A percentile compares a stretch with the other conserved stretches of the same genome.
These are phyloP conservation scores for Cirrhinus molitorella DNA, from an alignment of 2,797 vertebrate species.

Conservation along the genomic window DNA sequence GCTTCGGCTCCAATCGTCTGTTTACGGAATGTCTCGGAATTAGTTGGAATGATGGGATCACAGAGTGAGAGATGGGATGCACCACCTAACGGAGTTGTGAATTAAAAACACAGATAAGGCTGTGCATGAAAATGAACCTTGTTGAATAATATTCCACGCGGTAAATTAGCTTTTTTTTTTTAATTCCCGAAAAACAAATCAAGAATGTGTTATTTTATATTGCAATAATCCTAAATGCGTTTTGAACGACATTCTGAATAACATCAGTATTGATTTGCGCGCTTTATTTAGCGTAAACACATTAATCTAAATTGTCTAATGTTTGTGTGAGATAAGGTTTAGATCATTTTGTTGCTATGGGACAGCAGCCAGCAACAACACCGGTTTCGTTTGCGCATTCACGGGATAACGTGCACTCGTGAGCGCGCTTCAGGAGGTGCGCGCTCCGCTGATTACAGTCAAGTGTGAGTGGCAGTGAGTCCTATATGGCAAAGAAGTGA, in stretches of 20 bases:
- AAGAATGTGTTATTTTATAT: background rate
- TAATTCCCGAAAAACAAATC: background rate
- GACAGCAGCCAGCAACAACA: slow-evolving; percentile 13
- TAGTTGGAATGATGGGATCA: background rate
- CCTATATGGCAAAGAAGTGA: slow-evolving; percentile 34
- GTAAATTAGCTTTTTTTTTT: background rate
- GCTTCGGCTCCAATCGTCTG: background rate
- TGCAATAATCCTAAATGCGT: background rate
- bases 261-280: background rate
- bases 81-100: background rate
- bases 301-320: background rate
- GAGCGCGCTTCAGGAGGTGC: slow-evolving; percentile 51
- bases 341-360: background rate
- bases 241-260: background rate
- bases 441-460: slow-evolving; percentile 39
- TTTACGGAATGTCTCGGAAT: background rate
- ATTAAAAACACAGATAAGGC: slow-evolving; percentile 14
- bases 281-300: background rate
- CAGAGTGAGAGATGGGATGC: background rate
- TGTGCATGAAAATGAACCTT: background rate
- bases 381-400: slow-evolving; percentile 50
- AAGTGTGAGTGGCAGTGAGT: slow-evolving; percentile 38
- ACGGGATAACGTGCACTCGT: slow-evolving; percentile 33
- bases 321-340: background rate
- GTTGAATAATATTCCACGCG: background rate